phyloP scores from a whole-genome alignment of 2,797 vertebrate genomes.

The Rhyacichthys aspro region DNA sequence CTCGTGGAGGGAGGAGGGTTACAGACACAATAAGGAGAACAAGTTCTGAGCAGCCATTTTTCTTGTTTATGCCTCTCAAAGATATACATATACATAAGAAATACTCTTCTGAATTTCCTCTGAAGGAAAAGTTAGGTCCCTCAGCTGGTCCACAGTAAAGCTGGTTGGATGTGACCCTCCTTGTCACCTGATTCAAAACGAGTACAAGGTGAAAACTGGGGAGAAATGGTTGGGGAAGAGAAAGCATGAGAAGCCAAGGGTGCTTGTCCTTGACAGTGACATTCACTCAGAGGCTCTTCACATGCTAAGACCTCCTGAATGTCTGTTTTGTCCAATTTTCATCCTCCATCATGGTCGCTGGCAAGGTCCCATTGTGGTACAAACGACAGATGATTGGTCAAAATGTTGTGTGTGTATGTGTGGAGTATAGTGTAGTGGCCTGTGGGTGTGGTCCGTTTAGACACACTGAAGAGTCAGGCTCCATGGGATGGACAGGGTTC shows the following conservation, averaged over 20 bases:
- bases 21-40: conserved; percentile 6
- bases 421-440: conserved; percentile 18
- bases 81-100: conserved; percentile 27
- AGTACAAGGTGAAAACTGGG: neutral
- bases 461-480: conserved; percentile 28
- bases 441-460: conserved; percentile 22
- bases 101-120: conserved; percentile 13
- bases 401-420: neutral
- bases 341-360: conserved; percentile 28
- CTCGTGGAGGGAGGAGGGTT: conserved; percentile 20
- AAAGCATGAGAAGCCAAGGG: conserved; percentile 9
- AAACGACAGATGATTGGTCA: conserved; percentile 43
- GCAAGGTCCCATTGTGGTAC: conserved; percentile 34
- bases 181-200: conserved; percentile 11
- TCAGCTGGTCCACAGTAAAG: neutral
- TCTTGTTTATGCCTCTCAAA: neutral
- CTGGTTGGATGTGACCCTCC: conserved; percentile 3
- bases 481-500: conserved; percentile 1
- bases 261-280: conserved; percentile 32
- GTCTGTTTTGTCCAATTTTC: conserved; percentile 9
- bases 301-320: conserved; percentile 37
- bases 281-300: conserved; percentile 60
- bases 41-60: conserved; percentile 27
- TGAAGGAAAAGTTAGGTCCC: neutral
- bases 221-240: neutral